Base-by-base conservation (phyloP, 2,888 invertebrate genomes). In the Drosophila koepferae region DNA sequence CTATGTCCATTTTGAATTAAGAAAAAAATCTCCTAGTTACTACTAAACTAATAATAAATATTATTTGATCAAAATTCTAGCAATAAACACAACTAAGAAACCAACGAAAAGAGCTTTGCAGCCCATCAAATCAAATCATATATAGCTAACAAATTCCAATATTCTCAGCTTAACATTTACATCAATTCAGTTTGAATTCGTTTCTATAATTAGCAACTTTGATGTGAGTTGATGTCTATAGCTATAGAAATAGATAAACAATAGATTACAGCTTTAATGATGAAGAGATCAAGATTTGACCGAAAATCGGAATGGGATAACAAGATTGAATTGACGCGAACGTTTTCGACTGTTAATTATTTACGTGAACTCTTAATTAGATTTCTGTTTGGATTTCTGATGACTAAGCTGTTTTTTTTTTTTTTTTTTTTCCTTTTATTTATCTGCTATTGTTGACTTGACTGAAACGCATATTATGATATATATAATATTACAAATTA, bases 401-500 rank as follows among this genome's bases (percentile, higher is more conserved):
- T 51, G 49, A 51, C 18, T 51, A 7, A 12, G 12, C 31, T 6
- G 12, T 34, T 49, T 49, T 23, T 20, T n/a, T n/a, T n/a, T n/a
- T n/a, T n/a, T n/a, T n/a, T n/a, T n/a, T n/a, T n/a, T n/a, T n/a
- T n/a, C n/a, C n/a, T n/a, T 12, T 4, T 36, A 2, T 40, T 6
- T 14, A 12, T 6, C 44, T 2, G 44, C 44, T 46, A 14, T 46
- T 23, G 14, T 8, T 34, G 23, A 7, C 18, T 51, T 18, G 51
- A 51, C 51, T 51, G 36, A 51, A 51, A 51, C 51, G 38, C 59
- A 58, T 10, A n/a, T 36, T 2, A 23, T 10, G 16, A 46, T 9
- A 58, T 23, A 36, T 58, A 41, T 28, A 49, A 14, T 46, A 28
- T 28, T 43, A 36, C 31, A 28, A 64, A 40, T 31, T n/a, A 36